Conservation (phyloP, 2,113 vertebrate species). For the Pseudonaja textilis region DNA sequence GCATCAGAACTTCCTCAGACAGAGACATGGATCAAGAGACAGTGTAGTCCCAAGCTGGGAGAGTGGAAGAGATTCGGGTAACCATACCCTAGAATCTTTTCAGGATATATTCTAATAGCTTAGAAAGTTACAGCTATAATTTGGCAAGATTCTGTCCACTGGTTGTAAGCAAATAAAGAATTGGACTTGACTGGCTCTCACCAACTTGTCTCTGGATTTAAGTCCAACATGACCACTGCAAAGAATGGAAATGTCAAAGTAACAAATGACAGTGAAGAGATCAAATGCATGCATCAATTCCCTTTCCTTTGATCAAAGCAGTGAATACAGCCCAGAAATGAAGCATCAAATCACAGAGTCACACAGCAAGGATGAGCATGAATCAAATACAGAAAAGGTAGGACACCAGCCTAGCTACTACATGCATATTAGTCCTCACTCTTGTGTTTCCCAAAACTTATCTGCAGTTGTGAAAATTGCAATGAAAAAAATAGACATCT, state of each 20-base stretch:
- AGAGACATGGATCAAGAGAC: not conserved
- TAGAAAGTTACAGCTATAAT: not conserved
- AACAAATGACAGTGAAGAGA: not conserved
- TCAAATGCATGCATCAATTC: not conserved
- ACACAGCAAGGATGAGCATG: not conserved
- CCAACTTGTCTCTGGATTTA: not conserved
- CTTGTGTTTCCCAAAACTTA: not conserved
- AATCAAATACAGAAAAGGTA: not conserved
- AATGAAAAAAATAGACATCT: not conserved
- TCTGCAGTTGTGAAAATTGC: not conserved
- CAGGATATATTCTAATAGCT: not conserved
- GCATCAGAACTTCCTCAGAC: not conserved
- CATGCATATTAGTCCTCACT: not conserved
- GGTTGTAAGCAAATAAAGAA: not conserved
- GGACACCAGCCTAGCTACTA: not conserved
- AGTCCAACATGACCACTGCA: not conserved
- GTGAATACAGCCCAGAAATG: not conserved
- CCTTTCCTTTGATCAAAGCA: not conserved
- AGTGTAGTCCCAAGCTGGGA: not conserved
- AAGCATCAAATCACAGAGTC: not conserved
- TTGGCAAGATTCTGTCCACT: not conserved
- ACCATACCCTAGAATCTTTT: not conserved
- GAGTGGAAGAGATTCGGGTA: not conserved
- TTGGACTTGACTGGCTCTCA: not conserved
- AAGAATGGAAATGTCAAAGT: not conserved